A percentile compares a stretch with the other conserved stretches of the same genome.
These are phyloP conservation scores for Sturnus vulgaris DNA, from an alignment of 2,113 vertebrate genomes.

Conservation along the genomic window DNA sequence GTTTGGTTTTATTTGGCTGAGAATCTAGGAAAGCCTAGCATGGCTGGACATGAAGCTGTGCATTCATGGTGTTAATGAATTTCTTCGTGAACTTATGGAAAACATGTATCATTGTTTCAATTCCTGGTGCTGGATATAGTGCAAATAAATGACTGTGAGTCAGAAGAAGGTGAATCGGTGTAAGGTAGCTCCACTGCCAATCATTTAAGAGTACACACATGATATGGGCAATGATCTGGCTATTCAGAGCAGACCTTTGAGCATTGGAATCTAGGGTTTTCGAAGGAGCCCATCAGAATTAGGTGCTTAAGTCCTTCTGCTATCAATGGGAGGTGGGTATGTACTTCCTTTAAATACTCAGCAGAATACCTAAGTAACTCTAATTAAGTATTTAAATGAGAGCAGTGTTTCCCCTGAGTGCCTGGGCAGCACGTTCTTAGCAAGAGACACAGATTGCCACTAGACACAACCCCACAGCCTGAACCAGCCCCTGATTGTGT, in stretches of 20 bases:
- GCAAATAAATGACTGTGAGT: constrained; percentile 22
- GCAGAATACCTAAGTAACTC: neutral
- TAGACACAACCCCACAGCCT: neutral
- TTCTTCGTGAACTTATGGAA: constrained; percentile 9
- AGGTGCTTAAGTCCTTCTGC: neutral
- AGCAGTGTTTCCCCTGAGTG: neutral
- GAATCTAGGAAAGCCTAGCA: neutral
- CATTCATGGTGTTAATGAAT: neutral
- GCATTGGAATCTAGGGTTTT: neutral
- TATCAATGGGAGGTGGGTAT: neutral
- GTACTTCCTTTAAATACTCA: neutral
- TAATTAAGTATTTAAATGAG: neutral
- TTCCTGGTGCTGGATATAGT: neutral
- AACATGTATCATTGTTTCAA: neutral
- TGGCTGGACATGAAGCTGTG: neutral
- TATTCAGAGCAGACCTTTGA: constrained; percentile 11
- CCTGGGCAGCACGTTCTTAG: neutral
- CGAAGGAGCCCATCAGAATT: neutral
- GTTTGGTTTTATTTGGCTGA: neutral
- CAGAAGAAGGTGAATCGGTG: constrained; percentile 39
- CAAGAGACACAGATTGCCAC: neutral
- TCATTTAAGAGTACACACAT: neutral
- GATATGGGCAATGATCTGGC: neutral
- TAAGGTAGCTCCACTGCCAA: neutral
- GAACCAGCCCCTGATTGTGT: neutral